Conservation (phyloP, 2,113 vertebrate species). For the Alosa alosa region DNA sequence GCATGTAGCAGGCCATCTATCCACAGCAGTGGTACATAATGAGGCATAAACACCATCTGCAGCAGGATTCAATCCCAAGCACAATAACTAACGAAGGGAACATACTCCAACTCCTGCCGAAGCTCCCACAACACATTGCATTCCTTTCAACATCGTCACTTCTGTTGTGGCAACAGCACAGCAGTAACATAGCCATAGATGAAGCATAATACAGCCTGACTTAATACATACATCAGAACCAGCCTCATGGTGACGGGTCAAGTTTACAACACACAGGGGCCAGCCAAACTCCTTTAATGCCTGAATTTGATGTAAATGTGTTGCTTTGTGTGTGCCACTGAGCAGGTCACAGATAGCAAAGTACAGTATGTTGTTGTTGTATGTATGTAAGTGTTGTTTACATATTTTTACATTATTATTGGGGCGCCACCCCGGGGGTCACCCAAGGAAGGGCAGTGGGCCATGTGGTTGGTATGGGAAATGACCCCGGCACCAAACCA, state of each 20-base stretch:
- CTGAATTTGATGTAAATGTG: neutral
- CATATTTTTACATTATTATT: too few species aligned
- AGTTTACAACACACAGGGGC: neutral
- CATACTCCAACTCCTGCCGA: neutral
- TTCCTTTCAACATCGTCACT: neutral
- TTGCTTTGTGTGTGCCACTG: neutral
- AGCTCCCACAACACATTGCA: neutral
- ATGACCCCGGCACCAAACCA: neutral
- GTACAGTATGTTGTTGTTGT: too few species aligned
- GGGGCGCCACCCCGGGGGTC: neutral
- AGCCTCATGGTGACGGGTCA: neutral
- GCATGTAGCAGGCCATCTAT: neutral
- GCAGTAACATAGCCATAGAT: neutral
- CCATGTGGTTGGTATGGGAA: neutral
- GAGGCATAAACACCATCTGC: neutral
- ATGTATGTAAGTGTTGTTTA: too few species aligned
- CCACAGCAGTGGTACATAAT: neutral
- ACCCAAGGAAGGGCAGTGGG: neutral
- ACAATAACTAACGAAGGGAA: neutral
- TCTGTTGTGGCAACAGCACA: neutral
- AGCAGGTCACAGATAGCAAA: neutral
- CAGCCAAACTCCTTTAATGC: neutral
- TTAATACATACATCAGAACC: neutral
- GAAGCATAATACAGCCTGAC: neutral
- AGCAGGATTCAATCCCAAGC: neutral